Base-by-base conservation (phyloP, 2,113 vertebrate genomes). In the Albula glossodonta region DNA sequence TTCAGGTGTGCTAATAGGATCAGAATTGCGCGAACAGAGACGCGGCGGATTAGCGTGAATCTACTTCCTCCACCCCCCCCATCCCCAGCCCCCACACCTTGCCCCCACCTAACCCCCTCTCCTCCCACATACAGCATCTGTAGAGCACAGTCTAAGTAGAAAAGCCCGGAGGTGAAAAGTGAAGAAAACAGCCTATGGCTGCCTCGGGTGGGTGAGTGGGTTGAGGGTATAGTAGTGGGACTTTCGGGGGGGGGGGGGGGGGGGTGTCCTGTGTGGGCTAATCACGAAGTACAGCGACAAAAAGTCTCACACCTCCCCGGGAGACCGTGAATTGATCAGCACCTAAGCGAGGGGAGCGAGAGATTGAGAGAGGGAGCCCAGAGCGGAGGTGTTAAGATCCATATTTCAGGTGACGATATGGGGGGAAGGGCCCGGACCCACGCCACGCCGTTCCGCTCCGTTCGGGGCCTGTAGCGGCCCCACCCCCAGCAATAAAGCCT, bases 271-370 rank as follows among this genome's bases (percentile, higher is more conserved):
- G 80, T 86, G 88, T 84, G n/a, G 87, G 88, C 89, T 90, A 89
- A 86, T 86, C 83, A 88, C 89, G 88, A 87, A 78, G 82, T 74
- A 90, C 89, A 70, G 91, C 87, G 90, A 86, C 31, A 41, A 41
- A 89, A 84, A 86, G 89, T 92, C 90, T 96, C 92, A 91, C 95
- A 93, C 94, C 93, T 93, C 89, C 80, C 87, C 86, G 80, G 89
- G 91, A 95, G 92, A 90, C 95, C 96, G 96, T 93, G 94, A 96
- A 96, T 96, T 96, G 95, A 95, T 95, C 95, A 94, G 94, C 95
- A 95, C 93, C 94, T 94, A 86, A 83, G 90, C 93, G 91, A 89
- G 87, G 87, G 31, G 87, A 78, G 90, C 88, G 89, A 83, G 87
- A 90, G 89, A 48, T 0, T 81, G 87, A 80, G 78, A 49, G 79